Evolutionary conservation across 2,888 invertebrate species (phyloP), one percentile per base, ranked within the genome.

Genomic region (Cordilura impudica): DNA sequence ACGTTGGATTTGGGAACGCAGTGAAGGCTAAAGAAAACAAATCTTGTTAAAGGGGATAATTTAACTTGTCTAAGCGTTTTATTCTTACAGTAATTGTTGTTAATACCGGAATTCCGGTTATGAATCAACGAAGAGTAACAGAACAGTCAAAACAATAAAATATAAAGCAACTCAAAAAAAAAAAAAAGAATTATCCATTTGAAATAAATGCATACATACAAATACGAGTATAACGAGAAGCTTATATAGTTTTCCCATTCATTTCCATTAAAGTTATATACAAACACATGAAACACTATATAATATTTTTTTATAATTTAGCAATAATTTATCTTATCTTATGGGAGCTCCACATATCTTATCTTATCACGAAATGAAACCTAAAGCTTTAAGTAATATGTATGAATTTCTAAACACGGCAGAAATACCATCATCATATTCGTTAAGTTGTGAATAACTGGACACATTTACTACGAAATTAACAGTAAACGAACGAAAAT

Each of bases 291-390:
- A 35, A n/a, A 10, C 8, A 6, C 49, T 10, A n/a, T n/a, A 26
- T 53, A 19, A 54, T 6, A 26, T 53, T 18, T 49, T n/a, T n/a
- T 49, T 35, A 49, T 18, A 66, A 58, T 79, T 71, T 71, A 67
- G 79, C 49, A 74, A 71, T 75, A 53, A 31, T 23, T 69, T 72
- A 67, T 75, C 75, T 79, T 61, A 79, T 79, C 78, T 60, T 21
- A 12, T 8, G 14, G 29, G n/a, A 43, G 53, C 53, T 53, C 66
- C 35, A 49, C 74, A 63, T 75, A 75, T 75, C 79, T 75, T 79
- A 79, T 79, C 79, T 67, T 67, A 75, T 67, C 70, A 8, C n/a
- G n/a, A 14, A 53, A 47, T 39, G 35, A 78, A 71, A 74, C 35
- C 23, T 69, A 79, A 75, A 75, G 71, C 75, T 79, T 72, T 63